Percentiles rank a stretch among this genome's conserved stretches.
These are phyloP conservation scores for Chiroxiphia lanceolata DNA, from an alignment of 2,797 vertebrate species.

Conservation along the genomic window DNA sequence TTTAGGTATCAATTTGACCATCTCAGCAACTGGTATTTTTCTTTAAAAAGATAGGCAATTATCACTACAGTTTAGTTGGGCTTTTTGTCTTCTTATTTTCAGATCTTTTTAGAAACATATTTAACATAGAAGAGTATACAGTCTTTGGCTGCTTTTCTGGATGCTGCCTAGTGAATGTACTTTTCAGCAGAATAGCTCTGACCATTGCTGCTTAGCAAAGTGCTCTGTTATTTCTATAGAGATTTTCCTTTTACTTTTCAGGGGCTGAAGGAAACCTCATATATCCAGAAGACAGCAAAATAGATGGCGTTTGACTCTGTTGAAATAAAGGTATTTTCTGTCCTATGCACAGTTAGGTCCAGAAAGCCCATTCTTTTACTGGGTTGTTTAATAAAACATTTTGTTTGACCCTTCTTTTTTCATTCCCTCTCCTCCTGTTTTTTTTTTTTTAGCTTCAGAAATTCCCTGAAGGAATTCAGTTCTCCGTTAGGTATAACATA, in stretches of 20 bases:
- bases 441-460: not conserved
- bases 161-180: not conserved
- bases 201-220: not conserved
- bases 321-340: not conserved
- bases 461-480: not conserved
- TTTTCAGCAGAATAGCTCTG: not conserved
- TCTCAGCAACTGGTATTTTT: not conserved
- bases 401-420: not conserved
- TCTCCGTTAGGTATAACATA: not conserved
- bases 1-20: not conserved
- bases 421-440: not conserved
- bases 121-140: not conserved
- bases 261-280: not conserved
- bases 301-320: not conserved
- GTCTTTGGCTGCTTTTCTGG: not conserved
- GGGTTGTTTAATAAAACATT: not conserved
- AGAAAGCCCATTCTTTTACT: not conserved
- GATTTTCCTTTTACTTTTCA: constrained; percentile 5
- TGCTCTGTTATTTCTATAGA: not conserved
- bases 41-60: not conserved
- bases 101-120: not conserved
- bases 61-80: not conserved
- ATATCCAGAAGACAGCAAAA: not conserved
- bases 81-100: not conserved
- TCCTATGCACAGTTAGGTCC: not conserved